Evolutionary conservation across 1,140 invertebrate species (phyloP), one percentile per base, ranked within the genome.

Genomic region (Cardiocondyla obscurior): DNA sequence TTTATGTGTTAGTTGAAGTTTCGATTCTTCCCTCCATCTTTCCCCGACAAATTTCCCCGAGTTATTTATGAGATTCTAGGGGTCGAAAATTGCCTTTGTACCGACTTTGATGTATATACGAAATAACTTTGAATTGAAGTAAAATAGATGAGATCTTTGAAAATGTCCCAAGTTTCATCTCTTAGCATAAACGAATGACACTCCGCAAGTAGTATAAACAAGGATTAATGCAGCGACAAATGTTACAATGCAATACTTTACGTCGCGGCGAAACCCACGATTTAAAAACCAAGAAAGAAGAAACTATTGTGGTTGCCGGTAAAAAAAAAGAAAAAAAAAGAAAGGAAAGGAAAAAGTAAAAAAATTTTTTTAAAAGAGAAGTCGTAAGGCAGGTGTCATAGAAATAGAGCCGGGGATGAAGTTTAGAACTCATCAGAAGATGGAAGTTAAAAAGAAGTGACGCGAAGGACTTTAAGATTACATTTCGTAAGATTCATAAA

Each of bases 1-100:
- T n/a, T 90, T 85, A 90, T 85, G 85, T 57, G 73, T 46, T n/a
- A 30, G n/a, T 65, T 60, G 57, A 70, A 88, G 81, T 88, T 90
- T 90, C 85, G 87, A 90, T 89, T 83, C 33, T 39, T 79, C 19
- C 19, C n/a, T 16, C 19, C 3, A n/a, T 49, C 67, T 30, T 81
- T 46, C 30, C 12, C 3, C 10, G 6, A 5, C 22, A 84, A 74
- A 51, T 49, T 67, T 57, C 25, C 39, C 55, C 58, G 44, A 46
- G 39, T 39, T 65, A 57, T 33, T 64, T 83, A 65, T 44, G 51
- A 55, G 28, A 69, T 12, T 16, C 64, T 12, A 62, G n/a, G 6
- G 33, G 28, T 65, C 42, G 65, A 77, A 60, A 65, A 46, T 85
- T 19, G 28, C 65, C 60, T 49, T 28, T 36, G 42, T 30, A 30